A percentile compares a stretch with the other conserved stretches of the same genome.
Evolutionary conservation across 2,797 vertebrate genomes (phyloP).

Genomic region (Kryptolebias ocellatus): DNA sequence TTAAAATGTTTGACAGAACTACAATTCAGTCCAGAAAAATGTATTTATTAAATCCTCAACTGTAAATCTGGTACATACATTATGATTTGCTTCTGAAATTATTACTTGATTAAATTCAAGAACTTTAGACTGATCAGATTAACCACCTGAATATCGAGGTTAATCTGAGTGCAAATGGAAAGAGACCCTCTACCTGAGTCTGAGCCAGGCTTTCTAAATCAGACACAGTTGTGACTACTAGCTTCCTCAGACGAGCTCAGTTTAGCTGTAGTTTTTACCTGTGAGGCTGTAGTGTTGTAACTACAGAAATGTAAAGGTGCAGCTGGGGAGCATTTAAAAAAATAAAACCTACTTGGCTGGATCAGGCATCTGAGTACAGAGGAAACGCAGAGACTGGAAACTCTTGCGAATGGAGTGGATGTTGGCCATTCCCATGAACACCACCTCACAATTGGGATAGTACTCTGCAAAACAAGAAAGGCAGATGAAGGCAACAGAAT

Average conservation of each 20-base stretch:
- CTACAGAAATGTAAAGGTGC: not conserved
- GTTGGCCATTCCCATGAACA: conserved; percentile 99
- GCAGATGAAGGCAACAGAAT: not conserved
- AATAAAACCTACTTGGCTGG: conserved; percentile 91
- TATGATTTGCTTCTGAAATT: no score
- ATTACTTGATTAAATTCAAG: conserved; percentile 6
- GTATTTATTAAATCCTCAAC: no score
- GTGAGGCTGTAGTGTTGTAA: conserved; percentile 5
- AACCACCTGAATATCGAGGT: conserved; percentile 33
- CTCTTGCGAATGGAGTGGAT: conserved; percentile 99
- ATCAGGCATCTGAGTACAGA: conserved; percentile 98
- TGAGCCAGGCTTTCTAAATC: conserved; percentile 51
- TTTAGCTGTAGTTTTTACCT: conserved; percentile 15
- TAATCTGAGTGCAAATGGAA: conserved; percentile 35
- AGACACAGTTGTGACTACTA: conserved; percentile 48
- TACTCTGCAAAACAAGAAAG: conserved; percentile 84
- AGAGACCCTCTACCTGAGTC: conserved; percentile 31
- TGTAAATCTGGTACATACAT: not conserved
- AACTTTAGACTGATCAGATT: conserved; percentile 18
- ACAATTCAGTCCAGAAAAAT: not conserved
- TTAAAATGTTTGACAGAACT: not conserved
- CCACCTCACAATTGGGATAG: conserved; percentile 99
- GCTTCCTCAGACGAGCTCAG: conserved; percentile 38
- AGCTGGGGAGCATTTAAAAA: conserved; percentile 32
- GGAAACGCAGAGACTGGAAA: conserved; percentile 95